These are phyloP conservation scores for Rostratula benghalensis DNA, from an alignment of 2,113 vertebrate species.

Conservation along the genomic window DNA sequence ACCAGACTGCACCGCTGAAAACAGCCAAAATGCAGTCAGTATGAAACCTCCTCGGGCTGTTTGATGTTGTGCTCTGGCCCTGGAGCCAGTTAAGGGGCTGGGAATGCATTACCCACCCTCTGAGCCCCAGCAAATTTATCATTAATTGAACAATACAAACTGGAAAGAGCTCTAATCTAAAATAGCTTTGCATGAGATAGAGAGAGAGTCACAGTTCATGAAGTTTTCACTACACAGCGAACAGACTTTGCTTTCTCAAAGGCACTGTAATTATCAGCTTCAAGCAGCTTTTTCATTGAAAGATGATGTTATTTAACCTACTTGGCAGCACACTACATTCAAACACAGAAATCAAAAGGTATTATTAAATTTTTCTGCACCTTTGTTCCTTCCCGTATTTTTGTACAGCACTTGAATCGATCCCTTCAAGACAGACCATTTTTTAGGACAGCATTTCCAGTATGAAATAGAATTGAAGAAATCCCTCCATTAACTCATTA, in stretches of 20 bases:
- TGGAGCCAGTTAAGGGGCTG: conserved; percentile 1
- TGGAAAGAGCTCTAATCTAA: background rate
- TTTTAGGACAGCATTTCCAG: background rate
- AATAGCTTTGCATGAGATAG: background rate
- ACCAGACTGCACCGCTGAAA: background rate
- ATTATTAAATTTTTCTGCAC: background rate
- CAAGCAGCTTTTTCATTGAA: background rate
- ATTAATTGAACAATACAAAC: conserved; percentile 8
- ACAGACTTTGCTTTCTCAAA: background rate
- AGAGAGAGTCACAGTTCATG: background rate
- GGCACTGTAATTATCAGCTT: background rate
- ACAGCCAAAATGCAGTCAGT: background rate
- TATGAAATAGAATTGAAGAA: background rate
- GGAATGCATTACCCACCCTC: background rate
- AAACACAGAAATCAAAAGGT: background rate
- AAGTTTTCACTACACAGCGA: background rate
- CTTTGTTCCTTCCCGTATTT: background rate
- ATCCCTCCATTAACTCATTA: background rate
- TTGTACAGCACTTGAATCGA: background rate
- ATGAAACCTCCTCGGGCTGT: background rate
- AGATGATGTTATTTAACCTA: background rate
- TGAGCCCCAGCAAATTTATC: background rate
- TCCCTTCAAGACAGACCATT: background rate
- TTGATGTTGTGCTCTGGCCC: background rate
- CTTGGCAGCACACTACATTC: background rate